phyloP scores from a whole-genome alignment of 2,113 vertebrate genomes.

The Otus sunia region DNA sequence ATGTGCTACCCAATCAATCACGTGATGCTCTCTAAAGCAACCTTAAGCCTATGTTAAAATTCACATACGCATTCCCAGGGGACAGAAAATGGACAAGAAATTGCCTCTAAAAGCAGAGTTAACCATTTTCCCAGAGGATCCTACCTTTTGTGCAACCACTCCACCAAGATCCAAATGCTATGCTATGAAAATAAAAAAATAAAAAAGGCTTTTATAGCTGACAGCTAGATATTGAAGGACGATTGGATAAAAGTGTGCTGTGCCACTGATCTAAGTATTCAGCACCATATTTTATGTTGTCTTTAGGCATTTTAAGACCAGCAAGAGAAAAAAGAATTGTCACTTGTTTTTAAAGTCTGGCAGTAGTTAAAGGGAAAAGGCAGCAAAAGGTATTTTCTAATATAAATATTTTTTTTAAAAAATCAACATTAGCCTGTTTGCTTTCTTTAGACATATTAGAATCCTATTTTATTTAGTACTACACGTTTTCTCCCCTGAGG shows the following conservation, averaged over 20 bases:
- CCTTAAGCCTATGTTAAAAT: not conserved
- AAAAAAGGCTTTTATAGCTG: not conserved
- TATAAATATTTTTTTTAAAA: not conserved
- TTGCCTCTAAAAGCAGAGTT: not conserved
- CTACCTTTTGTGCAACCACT: not conserved
- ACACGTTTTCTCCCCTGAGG: not conserved
- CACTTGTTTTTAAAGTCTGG: not conserved
- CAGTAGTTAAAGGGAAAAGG: not conserved
- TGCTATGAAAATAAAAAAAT: not conserved
- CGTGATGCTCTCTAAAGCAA: not conserved
- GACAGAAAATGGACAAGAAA: not conserved
- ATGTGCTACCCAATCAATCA: accelerated
- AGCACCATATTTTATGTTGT: not conserved
- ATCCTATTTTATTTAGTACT: not conserved
- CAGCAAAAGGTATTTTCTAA: not conserved
- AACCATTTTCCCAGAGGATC: not conserved
- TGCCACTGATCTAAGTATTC: not conserved
- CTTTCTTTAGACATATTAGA: not conserved
- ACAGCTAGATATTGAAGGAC: not conserved
- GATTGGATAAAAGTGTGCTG: not conserved
- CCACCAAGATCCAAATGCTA: not conserved
- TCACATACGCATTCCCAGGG: not conserved
- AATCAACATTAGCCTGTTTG: not conserved
- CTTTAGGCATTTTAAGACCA: not conserved
- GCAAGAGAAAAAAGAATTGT: not conserved